Evolutionary conservation across 2,113 vertebrate genomes (phyloP), one percentile per base, ranked within the genome.

Genomic region (Hucho hucho): DNA sequence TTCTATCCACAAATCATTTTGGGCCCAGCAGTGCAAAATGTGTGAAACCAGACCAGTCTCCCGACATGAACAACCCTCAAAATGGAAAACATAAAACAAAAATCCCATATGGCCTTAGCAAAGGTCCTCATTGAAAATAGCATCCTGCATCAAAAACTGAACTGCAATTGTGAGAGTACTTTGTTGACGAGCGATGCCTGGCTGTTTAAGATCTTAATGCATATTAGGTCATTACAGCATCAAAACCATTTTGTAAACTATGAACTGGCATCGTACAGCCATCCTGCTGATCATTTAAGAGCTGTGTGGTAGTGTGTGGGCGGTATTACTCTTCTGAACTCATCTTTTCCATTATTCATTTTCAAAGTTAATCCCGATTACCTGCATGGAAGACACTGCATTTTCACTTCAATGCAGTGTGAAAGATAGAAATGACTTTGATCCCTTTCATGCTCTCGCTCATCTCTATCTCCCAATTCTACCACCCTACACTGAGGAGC

Each of bases 381-480:
- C 18, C 53, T 22, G 12, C 5, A 53, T 26, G 29, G 56, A 81
- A 72, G 66, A 72, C 7, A 9, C 9, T 3, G 20, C 0, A 56
- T 58, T 56, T 76, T 53, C 59, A 32, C 58, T 3, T 76, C 43
- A 28, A 28, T 64, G 56, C 6, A 70, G 29, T 65, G 32, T 6
- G 69, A 5, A 11, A 6, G 7, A 56, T 6, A 49, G 29, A 70
- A 12, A 24, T 63, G 18, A 22, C 22, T 63, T 63, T 63, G 18
- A 63, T 64, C 22, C 2, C 72, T 66, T 4, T 63, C 26, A 65
- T 73, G 28, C 53, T 76, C 59, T 78, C 14, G 73, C 20, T 18
- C 22, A 72, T 16, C 49, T 75, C 72, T 67, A 70, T 79, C 74
- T 78, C 79, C 47, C 29, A 6, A 14, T 13, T 71, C 67, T 73